Evolutionary conservation across 2,888 invertebrate species (phyloP), one percentile per base, ranked within the genome.

Genomic region (Caenorhabditis becei): DNA sequence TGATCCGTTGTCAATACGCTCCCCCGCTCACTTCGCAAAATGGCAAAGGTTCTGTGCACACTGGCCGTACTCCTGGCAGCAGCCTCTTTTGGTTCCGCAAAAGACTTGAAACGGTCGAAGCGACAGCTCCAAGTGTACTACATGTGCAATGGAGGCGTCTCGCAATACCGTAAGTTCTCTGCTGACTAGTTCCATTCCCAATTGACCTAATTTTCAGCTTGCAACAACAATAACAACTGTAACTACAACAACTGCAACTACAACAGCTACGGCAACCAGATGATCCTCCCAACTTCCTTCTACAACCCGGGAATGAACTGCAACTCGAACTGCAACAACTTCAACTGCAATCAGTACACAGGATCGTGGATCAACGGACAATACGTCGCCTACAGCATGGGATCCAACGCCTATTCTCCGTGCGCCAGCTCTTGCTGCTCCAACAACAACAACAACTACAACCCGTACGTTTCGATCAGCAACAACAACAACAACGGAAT

Each of bases 381-480:
- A 56, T 86, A 83, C 53, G 83, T 86, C 4, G 86, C 86, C 32
- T 86, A 86, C 67, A 72, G 62, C 18, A 70, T 77, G 26, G 80
- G 77, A n/a, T 81, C 78, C 0, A 82, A 82, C 54, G 80, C 67
- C 20, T 86, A 86, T 61, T 83, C 81, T n/a, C 75, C 86, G 23
- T 86, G 86, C 70, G 86, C 86, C 14, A 83, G 83, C 32, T 71
- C 77, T 8, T 86, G 86, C 49, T 86, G 86, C 58, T 83, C 75
- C n/a, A 61, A 32, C 51, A 51, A 49, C 54, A 70, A 63, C 28
- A 77, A 70, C 70, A 74, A 69, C 26, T 79, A 79, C 66, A 79
- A 71, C 59, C 78, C 78, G n/a, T 72, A 82, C 56, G 35, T n/a
- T 24, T 35, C 69, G 49, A 35, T 53, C 49, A n/a, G 23, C 20